phyloP scores from a whole-genome alignment of 2,888 invertebrate species.

The Ectemnius continuus region DNA sequence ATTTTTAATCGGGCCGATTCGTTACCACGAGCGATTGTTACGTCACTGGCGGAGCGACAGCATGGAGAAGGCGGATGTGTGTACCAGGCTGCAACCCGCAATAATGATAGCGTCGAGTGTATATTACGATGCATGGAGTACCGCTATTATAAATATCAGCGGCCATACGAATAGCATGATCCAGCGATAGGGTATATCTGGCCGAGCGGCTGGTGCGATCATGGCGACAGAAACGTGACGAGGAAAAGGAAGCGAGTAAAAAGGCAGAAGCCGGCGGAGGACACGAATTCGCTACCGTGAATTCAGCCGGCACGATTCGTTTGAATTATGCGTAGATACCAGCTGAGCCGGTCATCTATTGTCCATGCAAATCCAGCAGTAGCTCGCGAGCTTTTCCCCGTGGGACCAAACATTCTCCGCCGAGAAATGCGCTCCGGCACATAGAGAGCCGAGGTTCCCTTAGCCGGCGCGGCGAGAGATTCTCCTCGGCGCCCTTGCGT shows the following conservation, averaged over 20 bases:
- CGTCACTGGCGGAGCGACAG: no score
- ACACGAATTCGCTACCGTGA: conserved; percentile 63
- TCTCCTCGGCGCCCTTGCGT: conserved; percentile 39
- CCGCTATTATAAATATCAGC: conserved; percentile 6
- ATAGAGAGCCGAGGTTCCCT: conserved; percentile 13
- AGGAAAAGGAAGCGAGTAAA: conserved; percentile 7
- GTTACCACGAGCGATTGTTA: no score
- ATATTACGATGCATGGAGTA: conserved; percentile 2
- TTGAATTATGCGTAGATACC: conserved; percentile 68
- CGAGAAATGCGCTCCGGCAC: conserved; percentile 46
- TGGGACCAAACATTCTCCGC: conserved; percentile 58
- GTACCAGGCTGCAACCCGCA: no score
- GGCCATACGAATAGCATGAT: conserved; percentile 3
- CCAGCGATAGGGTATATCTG: conserved; percentile 6
- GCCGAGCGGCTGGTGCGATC: conserved; percentile 1
- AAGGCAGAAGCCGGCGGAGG: conserved; percentile 18
- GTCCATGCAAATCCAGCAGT: conserved; percentile 54
- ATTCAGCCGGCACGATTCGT: conserved; percentile 69
- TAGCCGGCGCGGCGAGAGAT: no score
- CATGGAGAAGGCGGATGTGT: no score
- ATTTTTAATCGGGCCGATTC: no score
- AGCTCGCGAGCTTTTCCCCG: conserved; percentile 53
- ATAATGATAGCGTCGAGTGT: neutral
- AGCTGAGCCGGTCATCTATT: conserved; percentile 62
- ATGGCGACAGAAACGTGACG: conserved; percentile 10